These are phyloP conservation scores for Temnothorax rugatulus DNA, from an alignment of 2,888 invertebrate species.

Conservation along the genomic window DNA sequence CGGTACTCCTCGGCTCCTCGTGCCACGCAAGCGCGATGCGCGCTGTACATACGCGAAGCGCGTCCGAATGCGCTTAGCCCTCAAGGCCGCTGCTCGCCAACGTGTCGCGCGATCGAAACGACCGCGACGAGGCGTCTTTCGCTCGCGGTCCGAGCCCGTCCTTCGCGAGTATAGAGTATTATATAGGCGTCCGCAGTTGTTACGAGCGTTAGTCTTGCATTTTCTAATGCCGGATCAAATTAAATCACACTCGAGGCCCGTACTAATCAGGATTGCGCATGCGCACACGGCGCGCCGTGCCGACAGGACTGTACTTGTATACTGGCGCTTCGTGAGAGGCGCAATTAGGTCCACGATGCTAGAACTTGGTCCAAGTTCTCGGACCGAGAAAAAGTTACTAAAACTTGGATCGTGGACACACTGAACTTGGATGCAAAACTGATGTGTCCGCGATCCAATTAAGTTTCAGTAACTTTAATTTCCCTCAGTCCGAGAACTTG, in stretches of 20 bases:
- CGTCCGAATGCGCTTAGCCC: constrained; percentile 70
- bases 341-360: no score
- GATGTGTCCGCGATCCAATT: no score
- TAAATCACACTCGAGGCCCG: background rate
- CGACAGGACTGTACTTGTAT: background rate
- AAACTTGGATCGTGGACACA: no score
- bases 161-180: background rate
- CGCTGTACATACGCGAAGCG: constrained; percentile 70
- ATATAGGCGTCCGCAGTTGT: background rate
- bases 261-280: background rate
- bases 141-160: background rate
- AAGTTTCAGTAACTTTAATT: no score
- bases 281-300: background rate
- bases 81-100: constrained; percentile 75
- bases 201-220: background rate
- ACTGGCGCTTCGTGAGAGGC: background rate
- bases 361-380: no score
- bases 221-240: constrained; percentile 34
- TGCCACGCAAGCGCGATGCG: constrained; percentile 69
- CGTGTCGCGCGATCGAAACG: constrained; percentile 29
- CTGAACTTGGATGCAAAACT: no score
- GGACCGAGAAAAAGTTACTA: no score
- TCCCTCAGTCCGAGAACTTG: no score
- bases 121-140: no score
- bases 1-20: constrained; percentile 12